Base-by-base conservation (phyloP, 2,888 invertebrate genomes). In the Saturnia japonica region DNA sequence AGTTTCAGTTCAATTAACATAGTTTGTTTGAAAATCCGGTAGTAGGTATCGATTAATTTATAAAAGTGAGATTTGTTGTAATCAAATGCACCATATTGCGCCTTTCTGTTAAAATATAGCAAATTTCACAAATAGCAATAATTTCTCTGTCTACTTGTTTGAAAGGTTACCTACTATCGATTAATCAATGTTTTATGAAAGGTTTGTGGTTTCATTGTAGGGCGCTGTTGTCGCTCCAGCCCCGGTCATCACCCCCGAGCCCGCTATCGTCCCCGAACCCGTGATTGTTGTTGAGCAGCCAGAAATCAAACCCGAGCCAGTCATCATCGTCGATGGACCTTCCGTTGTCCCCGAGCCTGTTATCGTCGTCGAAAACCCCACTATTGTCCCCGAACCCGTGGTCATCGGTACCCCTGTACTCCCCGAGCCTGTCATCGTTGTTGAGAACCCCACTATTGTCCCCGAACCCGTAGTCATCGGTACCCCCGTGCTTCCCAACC, bases 371-470 rank as follows among this genome's bases (percentile, higher is more conserved):
- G 62, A 57, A 19, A 9, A 25, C 16, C 68, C 67, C 8, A 8
- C 28, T 3, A 16, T 54, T n/a, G 51, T 25, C 22, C 66, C 69
- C 22, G 54, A 57, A 14, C 71, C 72, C 40, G 72, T 72, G 72
- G 74, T 78, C 72, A 74, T 79, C 72, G 68, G 57, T 16, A 42
- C 73, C 14, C 69, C 28, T 9, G 54, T 70, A 70, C 68, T 47
- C 71, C 71, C 64, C 11, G 40, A 69, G 62, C 66, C 47, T 12
- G 66, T 68, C 54, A 72, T 68, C 68, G 74, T 76, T 54, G 70
- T 77, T 60, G 72, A 74, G 40, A 64, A 75, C 43, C 78, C 79
- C 19, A 75, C 75, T 6, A 68, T 75, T 8, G 71, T 67, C 34
- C 68, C 74, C 54, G 72, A 69, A 19, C 74, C 73, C 67, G 78